Evolutionary conservation across 2,797 vertebrate species (phyloP).

Genomic region (Chloroceryle inda): DNA sequence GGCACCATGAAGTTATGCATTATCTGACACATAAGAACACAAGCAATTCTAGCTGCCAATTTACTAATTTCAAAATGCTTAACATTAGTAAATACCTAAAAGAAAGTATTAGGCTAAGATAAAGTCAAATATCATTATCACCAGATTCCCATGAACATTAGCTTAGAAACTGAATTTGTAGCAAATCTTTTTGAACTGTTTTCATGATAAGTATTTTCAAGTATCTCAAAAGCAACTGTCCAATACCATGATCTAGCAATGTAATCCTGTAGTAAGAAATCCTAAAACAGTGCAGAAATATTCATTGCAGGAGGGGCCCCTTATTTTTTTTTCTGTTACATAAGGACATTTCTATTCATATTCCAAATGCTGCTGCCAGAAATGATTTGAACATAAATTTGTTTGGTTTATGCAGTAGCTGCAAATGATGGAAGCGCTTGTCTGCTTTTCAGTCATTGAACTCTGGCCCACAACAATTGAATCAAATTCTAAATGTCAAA

Average conservation of each 20-base stretch:
- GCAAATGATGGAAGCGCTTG: not conserved
- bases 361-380: constrained; percentile 2
- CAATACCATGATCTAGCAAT: not conserved
- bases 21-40: not conserved
- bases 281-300: not conserved
- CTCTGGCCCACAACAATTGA: not conserved
- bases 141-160: not conserved
- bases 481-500: constrained; percentile 26
- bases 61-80: not conserved
- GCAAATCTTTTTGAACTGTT: not conserved
- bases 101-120: not conserved
- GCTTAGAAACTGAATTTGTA: not conserved
- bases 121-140: not conserved
- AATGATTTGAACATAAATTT: not conserved
- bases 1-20: not conserved
- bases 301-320: not conserved
- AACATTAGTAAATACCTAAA: not conserved
- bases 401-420: not conserved
- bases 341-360: not conserved
- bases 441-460: not conserved
- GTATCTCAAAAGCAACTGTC: not conserved
- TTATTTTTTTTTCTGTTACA: not conserved
- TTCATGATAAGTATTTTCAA: not conserved
- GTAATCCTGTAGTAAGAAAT: not conserved
- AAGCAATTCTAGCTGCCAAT: not conserved